These are phyloP conservation scores for Lophotriccus pileatus DNA, from an alignment of 2,797 vertebrate genomes.

Conservation along the genomic window DNA sequence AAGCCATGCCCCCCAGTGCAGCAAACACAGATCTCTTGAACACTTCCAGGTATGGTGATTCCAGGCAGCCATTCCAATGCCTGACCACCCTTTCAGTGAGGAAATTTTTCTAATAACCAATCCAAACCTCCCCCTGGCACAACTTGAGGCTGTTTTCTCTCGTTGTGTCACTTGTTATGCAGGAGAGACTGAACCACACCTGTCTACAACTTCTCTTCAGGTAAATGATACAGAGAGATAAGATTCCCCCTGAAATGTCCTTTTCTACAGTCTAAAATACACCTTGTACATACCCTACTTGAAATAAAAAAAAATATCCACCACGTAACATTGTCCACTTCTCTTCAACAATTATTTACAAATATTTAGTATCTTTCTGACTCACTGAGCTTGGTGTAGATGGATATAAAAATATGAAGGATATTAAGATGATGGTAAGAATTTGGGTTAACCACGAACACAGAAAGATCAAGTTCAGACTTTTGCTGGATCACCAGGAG, in stretches of 20 bases:
- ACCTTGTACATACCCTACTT: too few species aligned
- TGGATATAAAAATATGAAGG: neutral
- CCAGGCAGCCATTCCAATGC: neutral
- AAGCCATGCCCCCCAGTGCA: neutral
- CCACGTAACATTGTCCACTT: neutral
- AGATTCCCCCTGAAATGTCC: too few species aligned
- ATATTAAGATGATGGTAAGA: neutral
- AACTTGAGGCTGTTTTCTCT: fast-evolving
- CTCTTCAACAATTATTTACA: neutral
- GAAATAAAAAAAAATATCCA: neutral
- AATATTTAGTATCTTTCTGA: neutral
- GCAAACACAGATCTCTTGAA: neutral
- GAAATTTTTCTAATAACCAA: neutral
- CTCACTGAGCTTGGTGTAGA: neutral
- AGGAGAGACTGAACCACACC: neutral
- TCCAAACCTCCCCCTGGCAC: neutral
- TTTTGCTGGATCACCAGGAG: neutral
- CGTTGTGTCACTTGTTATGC: neutral
- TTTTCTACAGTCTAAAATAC: neutral
- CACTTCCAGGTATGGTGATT: neutral
- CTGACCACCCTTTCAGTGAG: neutral
- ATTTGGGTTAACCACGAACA: neutral
- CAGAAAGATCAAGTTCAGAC: neutral
- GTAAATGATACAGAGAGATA: neutral
- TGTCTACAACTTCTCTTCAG: neutral